phyloP scores from a whole-genome alignment of 2,888 invertebrate species.

The Troides oblongomaculatus region DNA sequence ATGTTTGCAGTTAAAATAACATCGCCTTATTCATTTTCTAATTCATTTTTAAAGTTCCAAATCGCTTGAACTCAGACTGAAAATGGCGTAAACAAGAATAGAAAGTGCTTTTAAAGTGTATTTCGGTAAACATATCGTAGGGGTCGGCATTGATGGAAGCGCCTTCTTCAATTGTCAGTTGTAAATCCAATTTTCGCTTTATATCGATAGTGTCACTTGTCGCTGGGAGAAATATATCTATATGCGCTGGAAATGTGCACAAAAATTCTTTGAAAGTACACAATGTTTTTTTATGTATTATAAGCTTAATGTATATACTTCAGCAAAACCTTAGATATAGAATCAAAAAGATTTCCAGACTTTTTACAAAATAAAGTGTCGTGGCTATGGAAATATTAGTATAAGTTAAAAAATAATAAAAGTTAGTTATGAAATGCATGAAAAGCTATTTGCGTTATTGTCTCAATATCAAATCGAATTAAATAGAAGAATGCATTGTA shows the following conservation, averaged over 20 bases:
- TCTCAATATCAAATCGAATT: slow-evolving; percentile 5
- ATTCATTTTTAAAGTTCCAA: slow-evolving; percentile 28
- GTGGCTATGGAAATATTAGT: background rate
- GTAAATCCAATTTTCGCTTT: slow-evolving; percentile 78
- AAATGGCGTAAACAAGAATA: slow-evolving; percentile 43
- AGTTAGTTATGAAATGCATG: background rate
- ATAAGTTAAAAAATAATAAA: background rate
- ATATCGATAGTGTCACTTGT: slow-evolving; percentile 69
- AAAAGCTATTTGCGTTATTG: background rate
- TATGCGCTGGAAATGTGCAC: slow-evolving; percentile 8
- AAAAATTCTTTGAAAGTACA: slow-evolving; percentile 6
- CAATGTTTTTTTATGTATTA: background rate
- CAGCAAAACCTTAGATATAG: background rate
- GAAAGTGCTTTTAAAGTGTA: slow-evolving; percentile 63
- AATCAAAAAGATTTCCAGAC: too few species aligned
- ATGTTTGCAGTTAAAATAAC: too few species aligned
- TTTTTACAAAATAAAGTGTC: too few species aligned
- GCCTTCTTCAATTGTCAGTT: slow-evolving; percentile 75
- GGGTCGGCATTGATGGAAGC: slow-evolving; percentile 74
- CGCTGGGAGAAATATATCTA: slow-evolving; percentile 54
- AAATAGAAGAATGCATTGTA: slow-evolving; percentile 35
- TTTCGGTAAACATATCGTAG: slow-evolving; percentile 67
- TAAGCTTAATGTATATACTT: background rate
- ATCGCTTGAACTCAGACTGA: slow-evolving; percentile 20
- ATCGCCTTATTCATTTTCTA: background rate